phyloP scores from a whole-genome alignment of 2,113 vertebrate species.

The Pholis gunnellus region DNA sequence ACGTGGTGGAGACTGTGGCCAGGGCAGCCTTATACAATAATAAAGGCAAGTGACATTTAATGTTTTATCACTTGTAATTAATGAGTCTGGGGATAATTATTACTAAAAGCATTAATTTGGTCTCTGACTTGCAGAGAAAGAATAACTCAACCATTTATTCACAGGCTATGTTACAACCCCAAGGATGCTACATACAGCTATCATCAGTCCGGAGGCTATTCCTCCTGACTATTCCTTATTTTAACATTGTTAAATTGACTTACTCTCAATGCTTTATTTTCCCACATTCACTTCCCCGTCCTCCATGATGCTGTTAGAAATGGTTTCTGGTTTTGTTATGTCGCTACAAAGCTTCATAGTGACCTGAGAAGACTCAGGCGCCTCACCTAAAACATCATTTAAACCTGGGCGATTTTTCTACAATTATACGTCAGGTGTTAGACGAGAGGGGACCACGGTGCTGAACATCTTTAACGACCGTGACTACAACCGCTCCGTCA shows the following conservation, averaged over 20 bases:
- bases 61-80: too few relatives aligned
- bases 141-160: neutral
- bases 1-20: conserved; percentile 84
- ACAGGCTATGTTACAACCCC: neutral
- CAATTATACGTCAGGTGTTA: conserved; percentile 59
- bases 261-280: neutral
- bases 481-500: conserved; percentile 85
- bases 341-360: neutral
- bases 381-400: neutral
- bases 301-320: neutral
- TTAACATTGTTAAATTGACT: neutral
- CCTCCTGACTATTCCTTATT: neutral
- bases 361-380: neutral
- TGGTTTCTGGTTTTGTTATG: neutral
- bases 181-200: neutral
- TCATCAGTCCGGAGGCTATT: neutral
- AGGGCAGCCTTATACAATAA: conserved; percentile 78
- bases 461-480: conserved; percentile 86
- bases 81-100: neutral
- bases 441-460: conserved; percentile 74
- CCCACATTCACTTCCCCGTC: neutral
- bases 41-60: conserved; percentile 63
- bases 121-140: neutral
- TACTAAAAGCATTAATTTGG: neutral
- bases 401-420: neutral